phyloP scores from a whole-genome alignment of 2,888 invertebrate genomes.

The Elmis aenea region DNA sequence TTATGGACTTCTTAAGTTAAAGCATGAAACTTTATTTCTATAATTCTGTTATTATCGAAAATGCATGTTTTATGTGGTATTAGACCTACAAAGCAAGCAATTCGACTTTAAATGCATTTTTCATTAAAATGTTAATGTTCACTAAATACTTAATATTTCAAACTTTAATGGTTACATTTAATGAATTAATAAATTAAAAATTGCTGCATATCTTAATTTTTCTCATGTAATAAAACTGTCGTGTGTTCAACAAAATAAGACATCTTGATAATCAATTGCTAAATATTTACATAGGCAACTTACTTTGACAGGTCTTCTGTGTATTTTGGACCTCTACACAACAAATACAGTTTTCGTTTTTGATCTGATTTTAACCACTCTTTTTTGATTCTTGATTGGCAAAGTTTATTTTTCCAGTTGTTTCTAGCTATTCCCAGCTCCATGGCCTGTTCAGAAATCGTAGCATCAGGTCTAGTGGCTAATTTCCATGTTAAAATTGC shows the following conservation, averaged over 20 bases:
- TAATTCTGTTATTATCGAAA: no score
- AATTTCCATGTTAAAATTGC: slow-evolving; percentile 35
- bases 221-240: not conserved
- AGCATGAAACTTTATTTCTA: no score
- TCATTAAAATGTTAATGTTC: no score
- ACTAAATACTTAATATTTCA: no score
- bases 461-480: slow-evolving; percentile 26
- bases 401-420: slow-evolving; percentile 41
- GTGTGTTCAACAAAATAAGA: no score
- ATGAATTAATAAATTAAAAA: no score
- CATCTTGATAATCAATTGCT: not conserved
- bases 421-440: slow-evolving; percentile 32
- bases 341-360: slow-evolving; percentile 52
- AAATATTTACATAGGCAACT: slow-evolving; percentile 17
- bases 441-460: slow-evolving; percentile 25
- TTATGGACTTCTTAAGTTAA: no score
- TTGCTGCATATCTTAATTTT: no score
- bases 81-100: no score
- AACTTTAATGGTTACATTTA: no score
- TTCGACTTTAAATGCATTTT: no score
- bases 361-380: slow-evolving; percentile 35
- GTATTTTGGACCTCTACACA: slow-evolving; percentile 61
- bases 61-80: no score
- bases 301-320: slow-evolving; percentile 54
- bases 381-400: slow-evolving; percentile 27